Percentiles rank a stretch among this genome's conserved stretches.
Conservation (phyloP, 1,140 invertebrate genomes). For the Xylocopa sonorina region DNA sequence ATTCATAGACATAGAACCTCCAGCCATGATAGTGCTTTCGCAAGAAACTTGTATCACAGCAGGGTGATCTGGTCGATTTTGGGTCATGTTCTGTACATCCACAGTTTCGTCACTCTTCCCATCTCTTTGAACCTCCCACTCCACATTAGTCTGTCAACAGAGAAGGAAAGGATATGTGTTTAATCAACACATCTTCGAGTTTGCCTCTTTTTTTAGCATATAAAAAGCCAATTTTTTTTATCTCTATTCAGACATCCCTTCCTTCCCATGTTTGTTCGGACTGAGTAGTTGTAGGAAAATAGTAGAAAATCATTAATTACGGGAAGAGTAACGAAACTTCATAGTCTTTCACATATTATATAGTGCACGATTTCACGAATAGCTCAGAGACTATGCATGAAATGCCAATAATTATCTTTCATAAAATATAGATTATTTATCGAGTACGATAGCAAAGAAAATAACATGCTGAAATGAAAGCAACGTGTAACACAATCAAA, state of each 20-base stretch:
- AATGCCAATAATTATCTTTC: constrained; percentile 19
- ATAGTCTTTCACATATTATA: constrained; percentile 42
- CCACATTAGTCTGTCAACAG: constrained; percentile 86
- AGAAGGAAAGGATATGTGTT: constrained; percentile 86
- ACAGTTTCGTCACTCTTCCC: constrained; percentile 78
- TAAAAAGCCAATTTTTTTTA: constrained; percentile 68
- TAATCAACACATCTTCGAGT: constrained; percentile 75
- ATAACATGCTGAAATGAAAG: constrained; percentile 49
- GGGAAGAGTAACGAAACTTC: constrained; percentile 72
- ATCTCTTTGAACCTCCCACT: constrained; percentile 75
- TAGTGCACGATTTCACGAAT: constrained; percentile 13
- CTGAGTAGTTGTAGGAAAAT: constrained; percentile 58
- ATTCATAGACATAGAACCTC: constrained; percentile 70
- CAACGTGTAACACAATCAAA: neutral
- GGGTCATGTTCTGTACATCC: constrained; percentile 72
- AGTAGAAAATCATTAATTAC: constrained; percentile 42
- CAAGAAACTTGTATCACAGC: constrained; percentile 70
- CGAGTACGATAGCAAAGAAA: neutral
- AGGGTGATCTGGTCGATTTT: constrained; percentile 66
- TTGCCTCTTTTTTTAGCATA: constrained; percentile 63
- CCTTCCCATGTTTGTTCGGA: constrained; percentile 74
- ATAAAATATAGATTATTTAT: neutral
- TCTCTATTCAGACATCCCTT: constrained; percentile 73
- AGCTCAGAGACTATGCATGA: constrained; percentile 19
- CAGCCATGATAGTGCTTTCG: constrained; percentile 72